Evolutionary conservation across 2,888 invertebrate genomes (phyloP).

Genomic region (Zonitis immaculata): DNA sequence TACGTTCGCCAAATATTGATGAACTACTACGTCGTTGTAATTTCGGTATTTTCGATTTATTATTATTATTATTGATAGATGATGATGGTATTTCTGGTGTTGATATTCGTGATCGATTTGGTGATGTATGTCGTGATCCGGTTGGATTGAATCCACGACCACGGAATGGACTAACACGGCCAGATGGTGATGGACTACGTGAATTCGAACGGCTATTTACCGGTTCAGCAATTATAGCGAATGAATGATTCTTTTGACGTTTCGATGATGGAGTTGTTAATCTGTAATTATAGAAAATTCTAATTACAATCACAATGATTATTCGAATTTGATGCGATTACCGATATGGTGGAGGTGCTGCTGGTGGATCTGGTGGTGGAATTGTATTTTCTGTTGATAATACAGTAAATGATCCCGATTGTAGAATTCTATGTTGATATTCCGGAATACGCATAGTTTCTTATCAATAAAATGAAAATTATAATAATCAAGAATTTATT

Average conservation of each 20-base stretch:
- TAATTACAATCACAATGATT: no score
- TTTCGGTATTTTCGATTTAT: constrained; percentile 40
- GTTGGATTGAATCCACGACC: constrained; percentile 47
- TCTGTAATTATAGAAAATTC: no score
- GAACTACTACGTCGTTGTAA: constrained; percentile 31
- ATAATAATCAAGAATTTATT: no score
- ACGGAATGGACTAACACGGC: constrained; percentile 47
- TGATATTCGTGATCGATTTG: constrained; percentile 41
- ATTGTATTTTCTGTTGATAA: constrained; percentile 41
- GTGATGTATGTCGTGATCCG: constrained; percentile 46
- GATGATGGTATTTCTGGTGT: constrained; percentile 33
- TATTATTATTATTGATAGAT: no score
- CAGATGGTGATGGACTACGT: constrained; percentile 42
- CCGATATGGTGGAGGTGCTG: constrained; percentile 44
- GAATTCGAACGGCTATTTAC: constrained; percentile 35
- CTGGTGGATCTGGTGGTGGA: constrained; percentile 40
- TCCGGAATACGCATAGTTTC: constrained; percentile 42
- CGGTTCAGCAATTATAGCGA: constrained; percentile 47
- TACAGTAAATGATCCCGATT: constrained; percentile 47
- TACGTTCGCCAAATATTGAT: constrained; percentile 37
- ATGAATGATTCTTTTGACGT: constrained; percentile 43
- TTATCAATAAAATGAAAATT: no score
- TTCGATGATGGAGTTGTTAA: constrained; percentile 34
- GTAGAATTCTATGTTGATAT: no score
- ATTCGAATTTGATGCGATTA: no score